These are phyloP conservation scores for Halictus quadricinctus DNA, from an alignment of 2,888 invertebrate species.

Conservation along the genomic window DNA sequence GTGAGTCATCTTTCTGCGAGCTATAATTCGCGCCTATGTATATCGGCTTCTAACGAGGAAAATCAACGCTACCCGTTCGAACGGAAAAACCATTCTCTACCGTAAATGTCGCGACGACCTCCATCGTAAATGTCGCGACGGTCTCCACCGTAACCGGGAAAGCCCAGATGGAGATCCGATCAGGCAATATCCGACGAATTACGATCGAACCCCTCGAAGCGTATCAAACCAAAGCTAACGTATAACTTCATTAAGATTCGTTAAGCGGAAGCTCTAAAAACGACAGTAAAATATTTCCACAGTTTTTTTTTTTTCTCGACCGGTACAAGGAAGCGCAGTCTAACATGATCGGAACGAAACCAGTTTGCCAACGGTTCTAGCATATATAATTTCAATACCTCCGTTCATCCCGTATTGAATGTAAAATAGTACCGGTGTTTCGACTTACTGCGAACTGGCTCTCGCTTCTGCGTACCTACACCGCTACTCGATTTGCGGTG, in stretches of 20 bases:
- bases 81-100: no score
- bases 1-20: constrained; percentile 60
- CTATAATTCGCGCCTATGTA: not conserved
- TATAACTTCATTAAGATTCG: not conserved
- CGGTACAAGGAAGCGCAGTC: not conserved
- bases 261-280: not conserved
- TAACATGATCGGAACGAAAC: not conserved
- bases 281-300: not conserved
- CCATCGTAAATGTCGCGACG: no score
- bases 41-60: no score
- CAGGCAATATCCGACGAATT: no score
- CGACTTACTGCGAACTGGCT: not conserved
- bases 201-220: not conserved
- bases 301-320: not conserved
- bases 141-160: no score
- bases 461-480: not conserved
- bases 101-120: no score
- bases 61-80: no score
- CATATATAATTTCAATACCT: not conserved
- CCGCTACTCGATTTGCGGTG: constrained; percentile 16
- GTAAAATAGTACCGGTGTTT: not conserved
- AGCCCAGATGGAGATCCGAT: no score
- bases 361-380: constrained; percentile 4
- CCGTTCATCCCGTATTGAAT: not conserved
- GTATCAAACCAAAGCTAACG: not conserved